Percentiles rank a stretch among this genome's conserved stretches.
Conservation (phyloP, 2,113 vertebrate species). For the Ovis aries region DNA sequence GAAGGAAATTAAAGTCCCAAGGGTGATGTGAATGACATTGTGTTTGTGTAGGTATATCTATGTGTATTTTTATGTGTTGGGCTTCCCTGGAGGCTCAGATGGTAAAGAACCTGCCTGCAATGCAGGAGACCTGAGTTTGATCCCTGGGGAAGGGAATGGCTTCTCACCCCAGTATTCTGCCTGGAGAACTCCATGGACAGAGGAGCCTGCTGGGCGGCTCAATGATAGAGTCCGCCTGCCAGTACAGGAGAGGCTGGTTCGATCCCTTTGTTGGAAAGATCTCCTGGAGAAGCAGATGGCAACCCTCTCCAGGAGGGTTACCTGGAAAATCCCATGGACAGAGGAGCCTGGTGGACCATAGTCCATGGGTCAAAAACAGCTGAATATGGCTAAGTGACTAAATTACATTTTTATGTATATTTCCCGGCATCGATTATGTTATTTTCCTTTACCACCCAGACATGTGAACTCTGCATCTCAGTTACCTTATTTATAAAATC, state of each 20-base stretch:
- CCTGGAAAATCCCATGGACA: background rate
- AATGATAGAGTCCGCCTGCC: background rate
- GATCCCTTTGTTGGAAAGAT: background rate
- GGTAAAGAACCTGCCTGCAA: background rate
- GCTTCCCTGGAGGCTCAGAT: background rate
- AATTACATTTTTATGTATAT: background rate
- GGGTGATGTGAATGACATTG: background rate
- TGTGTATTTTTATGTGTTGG: background rate
- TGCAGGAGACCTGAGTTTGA: background rate
- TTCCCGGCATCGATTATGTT: background rate
- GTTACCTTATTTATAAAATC: background rate
- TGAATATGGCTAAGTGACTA: background rate
- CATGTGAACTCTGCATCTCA: background rate
- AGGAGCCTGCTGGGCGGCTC: background rate
- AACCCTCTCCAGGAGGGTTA: background rate
- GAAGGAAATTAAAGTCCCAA: background rate
- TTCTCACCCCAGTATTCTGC: background rate
- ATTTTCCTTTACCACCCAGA: background rate
- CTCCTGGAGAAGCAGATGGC: background rate
- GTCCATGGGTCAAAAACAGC: background rate
- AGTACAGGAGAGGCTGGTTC: background rate
- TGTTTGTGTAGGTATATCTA: background rate
- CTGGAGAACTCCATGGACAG: background rate
- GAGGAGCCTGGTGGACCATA: background rate
- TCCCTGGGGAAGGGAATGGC: background rate